Conservation (phyloP, 1,140 invertebrate species). For the Drosophila tani region DNA sequence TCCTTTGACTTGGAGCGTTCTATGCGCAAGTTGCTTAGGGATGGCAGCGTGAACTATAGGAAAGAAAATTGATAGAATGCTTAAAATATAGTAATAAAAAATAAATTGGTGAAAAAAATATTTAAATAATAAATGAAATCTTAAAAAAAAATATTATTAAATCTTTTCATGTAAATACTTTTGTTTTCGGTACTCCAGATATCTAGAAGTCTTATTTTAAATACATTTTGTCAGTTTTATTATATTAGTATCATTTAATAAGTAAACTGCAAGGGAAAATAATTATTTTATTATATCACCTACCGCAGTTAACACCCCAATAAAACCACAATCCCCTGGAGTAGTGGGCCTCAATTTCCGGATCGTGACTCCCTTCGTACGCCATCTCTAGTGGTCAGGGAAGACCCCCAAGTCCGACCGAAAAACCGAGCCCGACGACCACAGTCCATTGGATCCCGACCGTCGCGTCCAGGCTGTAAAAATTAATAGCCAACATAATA, state of each 20-base stretch:
- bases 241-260: neutral
- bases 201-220: too few relatives aligned
- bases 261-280: neutral
- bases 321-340: neutral
- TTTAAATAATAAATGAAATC: too few relatives aligned
- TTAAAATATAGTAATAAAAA: neutral
- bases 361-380: neutral
- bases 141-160: neutral
- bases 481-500: conserved; percentile 83
- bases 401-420: conserved; percentile 27
- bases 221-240: neutral
- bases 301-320: conserved; percentile 14
- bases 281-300: neutral
- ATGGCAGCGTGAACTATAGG: conserved; percentile 17
- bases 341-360: neutral
- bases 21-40: conserved; percentile 13
- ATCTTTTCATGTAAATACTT: neutral
- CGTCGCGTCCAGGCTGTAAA: conserved; percentile 75
- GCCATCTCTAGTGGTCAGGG: conserved; percentile 22
- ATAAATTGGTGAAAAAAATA: neutral
- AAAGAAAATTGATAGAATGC: neutral
- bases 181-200: too few relatives aligned
- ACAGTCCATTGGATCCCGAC: conserved; percentile 47
- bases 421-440: conserved; percentile 16
- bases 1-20: conserved; percentile 33